phyloP scores from a whole-genome alignment of 2,797 vertebrate genomes.

The Luscinia luscinia region DNA sequence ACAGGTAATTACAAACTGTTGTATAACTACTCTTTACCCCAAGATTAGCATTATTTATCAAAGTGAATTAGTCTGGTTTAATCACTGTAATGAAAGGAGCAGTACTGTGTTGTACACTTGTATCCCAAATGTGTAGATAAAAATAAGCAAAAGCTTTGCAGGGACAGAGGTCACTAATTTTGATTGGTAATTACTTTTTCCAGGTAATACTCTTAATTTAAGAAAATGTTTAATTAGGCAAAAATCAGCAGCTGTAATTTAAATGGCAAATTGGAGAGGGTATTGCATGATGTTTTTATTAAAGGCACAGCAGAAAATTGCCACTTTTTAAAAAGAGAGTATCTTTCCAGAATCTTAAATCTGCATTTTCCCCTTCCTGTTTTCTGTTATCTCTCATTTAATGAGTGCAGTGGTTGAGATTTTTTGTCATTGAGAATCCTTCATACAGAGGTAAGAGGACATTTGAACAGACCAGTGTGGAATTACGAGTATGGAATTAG shows the following conservation, averaged over 20 bases:
- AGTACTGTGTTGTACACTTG: not conserved
- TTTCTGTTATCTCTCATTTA: not conserved
- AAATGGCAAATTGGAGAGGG: not conserved
- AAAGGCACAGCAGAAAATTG: not conserved
- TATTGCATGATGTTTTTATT: not conserved
- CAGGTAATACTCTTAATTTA: conserved; percentile 25
- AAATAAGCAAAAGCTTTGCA: conserved; percentile 22
- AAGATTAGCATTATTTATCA: not conserved
- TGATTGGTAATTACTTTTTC: conserved; percentile 1
- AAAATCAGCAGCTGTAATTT: conserved; percentile 9
- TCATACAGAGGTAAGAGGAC: not conserved
- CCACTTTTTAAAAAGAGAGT: not conserved
- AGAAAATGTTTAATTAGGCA: conserved; percentile 33
- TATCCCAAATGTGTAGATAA: not conserved
- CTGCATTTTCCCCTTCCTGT: not conserved
- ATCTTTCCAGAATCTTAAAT: not conserved
- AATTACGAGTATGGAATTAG: not conserved
- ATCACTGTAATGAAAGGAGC: not conserved
- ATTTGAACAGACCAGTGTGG: not conserved
- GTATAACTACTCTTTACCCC: not conserved
- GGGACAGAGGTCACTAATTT: conserved; percentile 30
- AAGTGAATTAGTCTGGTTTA: conserved; percentile 5
- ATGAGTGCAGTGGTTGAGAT: not conserved
- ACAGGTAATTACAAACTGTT: not conserved
- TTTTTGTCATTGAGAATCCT: not conserved